Evolutionary conservation across 2,797 vertebrate species (phyloP).

Genomic region (Lagocephalus sceleratus): DNA sequence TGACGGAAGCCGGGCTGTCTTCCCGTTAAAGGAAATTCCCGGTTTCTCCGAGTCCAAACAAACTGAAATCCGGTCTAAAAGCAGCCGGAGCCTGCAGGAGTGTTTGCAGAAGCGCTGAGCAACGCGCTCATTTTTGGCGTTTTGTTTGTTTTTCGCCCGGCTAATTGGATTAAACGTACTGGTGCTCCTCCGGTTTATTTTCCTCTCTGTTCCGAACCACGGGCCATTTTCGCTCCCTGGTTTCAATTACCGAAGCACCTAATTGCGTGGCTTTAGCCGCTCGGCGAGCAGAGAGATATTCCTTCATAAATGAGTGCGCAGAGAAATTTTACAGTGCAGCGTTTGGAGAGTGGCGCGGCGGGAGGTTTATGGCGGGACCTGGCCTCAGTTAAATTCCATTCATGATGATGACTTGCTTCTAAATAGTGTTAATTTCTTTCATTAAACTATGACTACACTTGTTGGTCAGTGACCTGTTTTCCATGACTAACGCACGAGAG

Average conservation of each 20-base stretch:
- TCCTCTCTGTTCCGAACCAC: conserved; percentile 1
- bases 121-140: neutral
- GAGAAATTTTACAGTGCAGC: neutral
- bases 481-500: neutral
- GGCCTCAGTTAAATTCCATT: neutral
- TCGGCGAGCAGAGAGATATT: conserved; percentile 2
- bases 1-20: too few relatives aligned
- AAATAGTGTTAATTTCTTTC: neutral
- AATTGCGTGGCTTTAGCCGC: conserved; percentile 19
- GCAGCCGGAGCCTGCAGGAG: neutral
- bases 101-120: neutral
- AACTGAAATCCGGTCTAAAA: neutral
- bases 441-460: neutral
- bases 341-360: conserved; percentile 6
- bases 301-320: conserved; percentile 6
- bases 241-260: conserved; percentile 11
- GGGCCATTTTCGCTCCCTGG: conserved; percentile 4
- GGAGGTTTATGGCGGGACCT: neutral
- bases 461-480: neutral
- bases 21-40: too few relatives aligned
- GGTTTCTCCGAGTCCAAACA: too few relatives aligned
- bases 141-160: conserved; percentile 18
- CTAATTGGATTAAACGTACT: conserved; percentile 14
- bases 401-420: neutral
- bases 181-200: conserved; percentile 9